These are phyloP conservation scores for Hypena proboscidalis DNA, from an alignment of 2,888 invertebrate species.

Conservation along the genomic window DNA sequence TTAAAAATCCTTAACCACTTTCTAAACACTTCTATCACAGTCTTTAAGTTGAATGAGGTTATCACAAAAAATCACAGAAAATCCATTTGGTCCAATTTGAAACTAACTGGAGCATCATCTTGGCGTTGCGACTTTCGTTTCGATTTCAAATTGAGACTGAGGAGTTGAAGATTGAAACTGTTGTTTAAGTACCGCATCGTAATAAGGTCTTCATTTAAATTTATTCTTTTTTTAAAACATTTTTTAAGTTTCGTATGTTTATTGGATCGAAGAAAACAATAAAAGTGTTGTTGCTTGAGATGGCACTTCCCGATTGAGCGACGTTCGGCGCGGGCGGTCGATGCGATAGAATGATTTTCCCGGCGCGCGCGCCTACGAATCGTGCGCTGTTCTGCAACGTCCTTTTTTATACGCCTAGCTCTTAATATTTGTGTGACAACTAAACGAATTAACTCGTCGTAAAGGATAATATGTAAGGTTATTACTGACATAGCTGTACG, in stretches of 20 bases:
- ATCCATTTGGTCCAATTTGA: conserved; percentile 63
- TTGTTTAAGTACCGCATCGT: conserved; percentile 60
- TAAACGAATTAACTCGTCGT: conserved; percentile 75
- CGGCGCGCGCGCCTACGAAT: conserved; percentile 71
- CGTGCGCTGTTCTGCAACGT: conserved; percentile 58
- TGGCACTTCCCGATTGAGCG: conserved; percentile 67
- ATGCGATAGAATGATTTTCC: conserved; percentile 73
- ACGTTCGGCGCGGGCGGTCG: conserved; percentile 72
- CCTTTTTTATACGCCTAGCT: conserved; percentile 79
- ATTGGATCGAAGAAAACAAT: conserved; percentile 22
- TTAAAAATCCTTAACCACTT: conserved; percentile 34
- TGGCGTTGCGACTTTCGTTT: conserved; percentile 51
- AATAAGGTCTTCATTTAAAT: conserved; percentile 48
- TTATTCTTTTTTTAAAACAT: conserved; percentile 29
- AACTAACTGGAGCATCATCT: conserved; percentile 49
- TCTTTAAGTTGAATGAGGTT: conserved; percentile 14
- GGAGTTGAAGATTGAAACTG: conserved; percentile 40
- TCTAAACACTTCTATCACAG: conserved; percentile 50
- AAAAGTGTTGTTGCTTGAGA: conserved; percentile 27
- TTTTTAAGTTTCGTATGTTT: conserved; percentile 21
- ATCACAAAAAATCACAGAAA: conserved; percentile 57
- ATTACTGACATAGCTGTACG: conserved; percentile 68
- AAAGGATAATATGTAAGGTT: conserved; percentile 84
- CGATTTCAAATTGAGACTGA: conserved; percentile 49
- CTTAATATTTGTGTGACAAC: conserved; percentile 79